Conservation (phyloP, 2,797 vertebrate species). For the Choloepus didactylus region DNA sequence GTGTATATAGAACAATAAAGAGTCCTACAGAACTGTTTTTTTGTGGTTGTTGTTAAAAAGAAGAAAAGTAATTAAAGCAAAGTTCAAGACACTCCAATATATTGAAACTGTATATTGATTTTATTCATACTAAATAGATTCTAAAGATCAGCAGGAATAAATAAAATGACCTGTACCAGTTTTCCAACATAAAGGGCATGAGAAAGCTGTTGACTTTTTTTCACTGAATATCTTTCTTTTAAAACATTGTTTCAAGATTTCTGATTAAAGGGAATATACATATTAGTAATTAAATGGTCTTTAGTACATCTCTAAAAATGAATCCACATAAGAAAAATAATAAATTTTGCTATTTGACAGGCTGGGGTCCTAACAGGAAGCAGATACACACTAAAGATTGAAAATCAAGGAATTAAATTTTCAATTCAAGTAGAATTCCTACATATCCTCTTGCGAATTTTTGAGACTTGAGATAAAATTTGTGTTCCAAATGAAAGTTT, state of each 20-base stretch:
- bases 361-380: neutral
- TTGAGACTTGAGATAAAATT: conserved; percentile 25
- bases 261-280: neutral
- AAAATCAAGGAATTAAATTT: conserved; percentile 29
- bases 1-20: conserved; percentile 2
- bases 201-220: neutral
- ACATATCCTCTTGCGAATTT: conserved; percentile 15
- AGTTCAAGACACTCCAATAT: neutral
- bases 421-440: conserved; percentile 1
- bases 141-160: neutral
- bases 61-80: conserved; percentile 47
- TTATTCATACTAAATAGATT: conserved; percentile 28
- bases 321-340: neutral
- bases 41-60: neutral
- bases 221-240: neutral
- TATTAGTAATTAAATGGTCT: neutral
- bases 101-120: neutral
- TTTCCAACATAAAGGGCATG: neutral
- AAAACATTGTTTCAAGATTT: conserved; percentile 10
- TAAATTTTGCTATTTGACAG: neutral
- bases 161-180: neutral
- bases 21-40: neutral
- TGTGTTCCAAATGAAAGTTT: conserved; percentile 27
- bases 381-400: neutral
- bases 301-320: neutral